Percentiles rank a stretch among this genome's conserved stretches.
phyloP scores from a whole-genome alignment of 2,888 invertebrate species.

The Ennomos fuscantarius region DNA sequence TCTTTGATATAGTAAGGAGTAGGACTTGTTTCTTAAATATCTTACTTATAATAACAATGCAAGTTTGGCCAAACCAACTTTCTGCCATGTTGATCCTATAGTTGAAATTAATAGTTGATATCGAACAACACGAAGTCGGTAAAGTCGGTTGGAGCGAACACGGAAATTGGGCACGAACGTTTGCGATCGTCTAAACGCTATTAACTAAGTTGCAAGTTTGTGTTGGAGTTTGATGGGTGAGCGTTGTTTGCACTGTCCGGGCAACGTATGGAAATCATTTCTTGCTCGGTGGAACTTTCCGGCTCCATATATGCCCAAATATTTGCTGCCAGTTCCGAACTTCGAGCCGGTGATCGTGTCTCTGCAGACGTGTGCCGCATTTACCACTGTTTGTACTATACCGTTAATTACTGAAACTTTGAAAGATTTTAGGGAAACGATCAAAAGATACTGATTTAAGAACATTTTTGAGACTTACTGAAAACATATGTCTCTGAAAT shows the following conservation, averaged over 20 bases:
- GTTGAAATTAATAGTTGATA: conserved; percentile 39
- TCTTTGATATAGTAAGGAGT: not conserved
- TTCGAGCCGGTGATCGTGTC: conserved; percentile 69
- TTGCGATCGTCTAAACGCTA: conserved; percentile 75
- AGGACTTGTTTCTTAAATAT: conserved; percentile 15
- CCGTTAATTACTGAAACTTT: conserved; percentile 57
- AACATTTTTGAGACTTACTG: not conserved
- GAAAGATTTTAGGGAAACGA: conserved; percentile 25
- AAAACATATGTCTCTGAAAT: not conserved
- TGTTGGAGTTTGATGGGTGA: conserved; percentile 79
- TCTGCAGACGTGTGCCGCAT: conserved; percentile 64
- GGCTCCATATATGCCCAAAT: conserved; percentile 74
- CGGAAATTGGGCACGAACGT: conserved; percentile 55
- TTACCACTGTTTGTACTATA: conserved; percentile 56
- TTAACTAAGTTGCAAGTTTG: conserved; percentile 78
- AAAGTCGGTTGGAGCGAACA: conserved; percentile 49
- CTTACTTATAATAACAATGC: conserved; percentile 18
- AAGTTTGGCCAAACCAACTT: conserved; percentile 34
- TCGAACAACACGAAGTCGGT: conserved; percentile 37
- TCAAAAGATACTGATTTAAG: not conserved
- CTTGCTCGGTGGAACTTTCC: conserved; percentile 74
- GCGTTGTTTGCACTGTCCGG: conserved; percentile 73
- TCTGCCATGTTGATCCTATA: conserved; percentile 35
- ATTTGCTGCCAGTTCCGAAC: conserved; percentile 72
- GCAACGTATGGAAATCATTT: conserved; percentile 78